These are phyloP conservation scores for Pyrochroa serraticornis DNA, from an alignment of 2,888 invertebrate genomes.

Conservation along the genomic window DNA sequence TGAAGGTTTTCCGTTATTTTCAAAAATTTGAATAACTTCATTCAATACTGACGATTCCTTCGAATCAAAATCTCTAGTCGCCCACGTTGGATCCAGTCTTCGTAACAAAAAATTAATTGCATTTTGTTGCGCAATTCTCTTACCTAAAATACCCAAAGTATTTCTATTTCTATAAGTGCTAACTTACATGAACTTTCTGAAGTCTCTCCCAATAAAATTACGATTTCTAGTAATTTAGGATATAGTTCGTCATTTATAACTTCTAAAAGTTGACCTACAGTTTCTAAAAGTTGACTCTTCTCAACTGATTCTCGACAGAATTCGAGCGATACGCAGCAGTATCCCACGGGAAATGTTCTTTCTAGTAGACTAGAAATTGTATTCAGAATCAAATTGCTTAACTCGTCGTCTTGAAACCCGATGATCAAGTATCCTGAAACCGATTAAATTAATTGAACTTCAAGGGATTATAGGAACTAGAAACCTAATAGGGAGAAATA, in stretches of 20 bases:
- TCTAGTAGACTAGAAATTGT: slow-evolving; percentile 6
- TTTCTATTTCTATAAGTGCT: neutral
- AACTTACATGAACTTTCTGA: slow-evolving; percentile 7
- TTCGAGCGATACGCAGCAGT: slow-evolving; percentile 10
- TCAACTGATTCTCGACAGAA: slow-evolving; percentile 4
- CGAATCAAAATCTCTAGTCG: neutral
- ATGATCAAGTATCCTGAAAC: slow-evolving; percentile 19
- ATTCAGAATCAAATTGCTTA: slow-evolving; percentile 8
- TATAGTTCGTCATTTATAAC: slow-evolving; percentile 10
- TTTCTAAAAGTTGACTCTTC: slow-evolving; percentile 15
- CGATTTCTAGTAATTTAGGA: slow-evolving; percentile 6
- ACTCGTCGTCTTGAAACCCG: slow-evolving; percentile 8
- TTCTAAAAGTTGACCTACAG: slow-evolving; percentile 6
- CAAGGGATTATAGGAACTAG: neutral
- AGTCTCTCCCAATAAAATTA: slow-evolving; percentile 4
- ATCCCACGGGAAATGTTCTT: slow-evolving; percentile 3
- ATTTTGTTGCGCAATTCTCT: slow-evolving; percentile 7
- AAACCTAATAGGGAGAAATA: slow-evolving; percentile 18
- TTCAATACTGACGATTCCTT: neutral
- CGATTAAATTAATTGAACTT: neutral
- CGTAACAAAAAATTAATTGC: slow-evolving; percentile 13
- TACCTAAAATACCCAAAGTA: neutral
- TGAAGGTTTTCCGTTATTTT: neutral
- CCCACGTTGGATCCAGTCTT: slow-evolving; percentile 14
- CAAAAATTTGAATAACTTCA: neutral